A percentile compares a stretch with the other conserved stretches of the same genome.
phyloP scores from a whole-genome alignment of 2,113 vertebrate species.

The Egretta garzetta region DNA sequence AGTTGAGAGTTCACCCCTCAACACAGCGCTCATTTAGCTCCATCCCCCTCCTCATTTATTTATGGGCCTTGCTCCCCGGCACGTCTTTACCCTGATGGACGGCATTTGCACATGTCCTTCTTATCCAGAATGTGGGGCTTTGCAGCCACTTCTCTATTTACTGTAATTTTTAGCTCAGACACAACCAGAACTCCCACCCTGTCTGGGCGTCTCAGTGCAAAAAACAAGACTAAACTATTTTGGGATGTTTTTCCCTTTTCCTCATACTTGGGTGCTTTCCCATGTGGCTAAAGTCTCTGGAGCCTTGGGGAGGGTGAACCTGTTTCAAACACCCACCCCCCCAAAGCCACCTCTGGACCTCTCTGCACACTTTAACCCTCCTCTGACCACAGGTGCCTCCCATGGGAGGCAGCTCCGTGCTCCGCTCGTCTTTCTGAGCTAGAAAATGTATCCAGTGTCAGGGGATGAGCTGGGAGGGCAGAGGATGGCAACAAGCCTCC shows the following conservation, averaged over 20 bases:
- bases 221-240: slow-evolving; percentile 78
- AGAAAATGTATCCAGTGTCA: not conserved
- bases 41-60: not conserved
- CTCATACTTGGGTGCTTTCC: slow-evolving; percentile 76
- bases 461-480: not conserved
- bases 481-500: not conserved
- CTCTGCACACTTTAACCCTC: not conserved
- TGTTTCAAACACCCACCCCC: not conserved
- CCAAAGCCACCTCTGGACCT: not conserved
- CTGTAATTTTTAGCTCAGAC: slow-evolving; percentile 75
- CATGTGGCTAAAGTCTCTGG: slow-evolving; percentile 57
- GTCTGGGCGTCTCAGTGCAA: slow-evolving; percentile 68
- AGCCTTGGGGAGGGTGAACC: slow-evolving; percentile 54
- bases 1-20: not conserved
- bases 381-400: not conserved
- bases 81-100: not conserved
- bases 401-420: not conserved
- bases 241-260: slow-evolving; percentile 73
- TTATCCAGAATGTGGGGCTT: slow-evolving; percentile 40
- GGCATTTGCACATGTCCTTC: not conserved
- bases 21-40: not conserved
- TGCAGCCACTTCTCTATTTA: slow-evolving; percentile 63
- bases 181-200: slow-evolving; percentile 75
- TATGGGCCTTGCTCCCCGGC: not conserved
- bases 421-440: not conserved